Conservation (phyloP, 2,797 vertebrate genomes). For the Lutjanus campechanus region DNA sequence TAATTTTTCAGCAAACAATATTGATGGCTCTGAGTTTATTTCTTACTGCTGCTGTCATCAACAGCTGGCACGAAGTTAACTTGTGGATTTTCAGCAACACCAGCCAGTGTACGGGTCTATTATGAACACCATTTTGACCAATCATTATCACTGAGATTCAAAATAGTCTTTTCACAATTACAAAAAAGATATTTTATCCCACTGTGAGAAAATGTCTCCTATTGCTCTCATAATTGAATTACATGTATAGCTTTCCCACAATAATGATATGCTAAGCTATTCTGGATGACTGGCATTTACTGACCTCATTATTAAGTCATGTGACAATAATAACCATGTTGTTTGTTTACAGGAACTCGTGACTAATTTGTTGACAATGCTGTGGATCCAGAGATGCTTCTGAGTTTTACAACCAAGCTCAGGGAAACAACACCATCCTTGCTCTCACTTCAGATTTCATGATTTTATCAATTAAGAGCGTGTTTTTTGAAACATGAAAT, state of each 20-base stretch:
- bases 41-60: background rate
- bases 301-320: background rate
- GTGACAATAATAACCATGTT: background rate
- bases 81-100: background rate
- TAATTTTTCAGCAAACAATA: background rate
- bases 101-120: background rate
- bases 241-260: background rate
- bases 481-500: background rate
- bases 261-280: background rate
- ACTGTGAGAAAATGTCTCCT: background rate
- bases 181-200: background rate
- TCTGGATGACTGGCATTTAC: background rate
- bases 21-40: background rate
- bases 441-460: background rate
- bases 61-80: background rate
- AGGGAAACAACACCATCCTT: background rate
- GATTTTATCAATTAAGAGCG: background rate
- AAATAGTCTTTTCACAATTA: background rate
- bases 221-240: background rate
- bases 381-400: background rate
- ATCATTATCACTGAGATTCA: background rate
- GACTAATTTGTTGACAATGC: background rate
- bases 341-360: slow-evolving; percentile 25
- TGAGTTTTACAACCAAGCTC: background rate
- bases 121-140: background rate